Evolutionary conservation across 2,113 vertebrate species (phyloP).

Genomic region (Tragelaphus imberbis): DNA sequence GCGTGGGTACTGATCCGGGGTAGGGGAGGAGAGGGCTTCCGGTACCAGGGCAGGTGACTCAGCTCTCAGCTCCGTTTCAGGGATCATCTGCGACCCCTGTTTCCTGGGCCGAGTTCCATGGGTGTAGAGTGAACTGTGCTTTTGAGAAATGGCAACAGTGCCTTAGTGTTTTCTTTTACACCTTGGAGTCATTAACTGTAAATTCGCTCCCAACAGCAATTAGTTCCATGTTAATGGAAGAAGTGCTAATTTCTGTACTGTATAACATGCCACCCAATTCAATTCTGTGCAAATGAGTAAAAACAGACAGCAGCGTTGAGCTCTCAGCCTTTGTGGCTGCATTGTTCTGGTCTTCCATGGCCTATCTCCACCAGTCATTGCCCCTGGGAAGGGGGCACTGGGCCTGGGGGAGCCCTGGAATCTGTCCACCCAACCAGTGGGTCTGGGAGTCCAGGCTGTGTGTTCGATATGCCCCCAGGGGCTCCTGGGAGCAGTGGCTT

Average conservation of each 20-base stretch:
- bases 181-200: neutral
- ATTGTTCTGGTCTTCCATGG: rapidly evolving
- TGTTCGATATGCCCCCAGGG: neutral
- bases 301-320: neutral
- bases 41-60: neutral
- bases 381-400: neutral
- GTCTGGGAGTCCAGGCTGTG: neutral
- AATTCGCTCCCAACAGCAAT: neutral
- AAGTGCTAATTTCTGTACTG: neutral
- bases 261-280: neutral
- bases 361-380: neutral
- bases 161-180: neutral
- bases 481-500: rapidly evolving
- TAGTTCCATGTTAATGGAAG: neutral
- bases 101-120: neutral
- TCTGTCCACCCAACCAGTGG: neutral
- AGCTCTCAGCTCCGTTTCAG: neutral
- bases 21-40: rapidly evolving
- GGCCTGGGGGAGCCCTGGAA: neutral
- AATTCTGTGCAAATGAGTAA: neutral
- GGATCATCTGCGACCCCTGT: rapidly evolving
- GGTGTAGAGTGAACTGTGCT: rapidly evolving
- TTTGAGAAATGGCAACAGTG: rapidly evolving
- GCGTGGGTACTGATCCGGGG: neutral
- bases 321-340: rapidly evolving